Base-by-base conservation (phyloP, 2,888 invertebrate genomes). In the Mesochorus sp. region DNA sequence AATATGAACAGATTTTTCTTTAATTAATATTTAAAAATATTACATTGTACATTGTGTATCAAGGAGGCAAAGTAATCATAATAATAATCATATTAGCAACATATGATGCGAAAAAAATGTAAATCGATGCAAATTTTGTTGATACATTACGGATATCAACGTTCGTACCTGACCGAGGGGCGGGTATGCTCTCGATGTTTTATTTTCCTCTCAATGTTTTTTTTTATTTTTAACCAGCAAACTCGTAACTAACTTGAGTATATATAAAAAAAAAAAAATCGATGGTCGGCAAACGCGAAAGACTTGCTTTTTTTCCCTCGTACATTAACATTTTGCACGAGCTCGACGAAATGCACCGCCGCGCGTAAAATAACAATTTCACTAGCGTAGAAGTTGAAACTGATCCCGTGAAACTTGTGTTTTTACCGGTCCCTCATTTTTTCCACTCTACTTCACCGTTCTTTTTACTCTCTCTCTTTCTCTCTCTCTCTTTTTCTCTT, bases 361-460 rank as follows among this genome's bases (percentile, higher is more conserved):
- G 81, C 74, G 79, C 78, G 81, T 80, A 81, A 84, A 87, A 86
- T 85, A 86, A 86, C 84, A 83, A 86, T 86, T 86, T 83, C 75
- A 67, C 59, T 70, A n/a, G 39, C 19, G 53, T 8, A 17, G 44
- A n/a, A n/a, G n/a, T n/a, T 28, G 39, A n/a, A 31, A 47, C 24
- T 68, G 64, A 61, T 26, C 70, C 51, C 42, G 12, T 24, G 53
- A 39, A 77, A 71, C 62, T 79, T 61, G 42, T 68, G 47, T 71
- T 76, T 80, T 68, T 72, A 28, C 55, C 19, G 39, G 57, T 67
- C 14, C 42, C 72, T 44, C 62, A 64, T 73, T 44, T 81, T 49
- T 17, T 21, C n/a, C 53, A 57, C 72, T 68, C 59, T n/a, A n/a
- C n/a, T n/a, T 47, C 55, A 17, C 31, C 28, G 24, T 39, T 31